These are phyloP conservation scores for Habroteleia sp. DNA, from an alignment of 2,888 invertebrate species.

Conservation along the genomic window DNA sequence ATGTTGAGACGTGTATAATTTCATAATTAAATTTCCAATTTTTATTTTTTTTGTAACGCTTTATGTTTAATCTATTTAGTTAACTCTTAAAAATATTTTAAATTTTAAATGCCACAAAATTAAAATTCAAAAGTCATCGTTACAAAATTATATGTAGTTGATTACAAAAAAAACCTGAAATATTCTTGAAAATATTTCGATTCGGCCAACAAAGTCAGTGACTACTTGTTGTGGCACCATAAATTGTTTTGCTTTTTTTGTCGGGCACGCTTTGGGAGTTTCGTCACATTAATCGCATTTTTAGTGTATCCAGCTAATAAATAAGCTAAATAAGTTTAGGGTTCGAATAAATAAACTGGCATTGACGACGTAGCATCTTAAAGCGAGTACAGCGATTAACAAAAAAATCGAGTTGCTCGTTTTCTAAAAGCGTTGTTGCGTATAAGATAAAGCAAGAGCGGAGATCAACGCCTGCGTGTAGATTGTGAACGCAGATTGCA, in stretches of 20 bases:
- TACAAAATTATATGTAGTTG: no score
- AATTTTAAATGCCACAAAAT: no score
- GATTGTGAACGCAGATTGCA: constrained; percentile 54
- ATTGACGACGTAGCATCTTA: constrained; percentile 7
- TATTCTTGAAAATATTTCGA: no score
- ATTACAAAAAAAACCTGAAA: no score
- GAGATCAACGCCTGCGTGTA: constrained; percentile 57
- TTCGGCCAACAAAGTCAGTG: no score
- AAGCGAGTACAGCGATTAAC: constrained; percentile 30
- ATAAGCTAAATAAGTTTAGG: constrained; percentile 19
- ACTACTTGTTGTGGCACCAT: no score
- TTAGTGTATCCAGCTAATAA: constrained; percentile 12
- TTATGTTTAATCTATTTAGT: no score
- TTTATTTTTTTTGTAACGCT: no score
- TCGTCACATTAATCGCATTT: constrained; percentile 3
- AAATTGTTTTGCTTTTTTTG: not conserved
- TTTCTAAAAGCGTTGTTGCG: constrained; percentile 46
- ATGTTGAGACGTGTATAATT: no score
- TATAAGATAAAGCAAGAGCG: constrained; percentile 51
- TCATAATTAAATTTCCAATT: no score
- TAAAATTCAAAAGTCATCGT: no score
- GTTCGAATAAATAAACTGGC: constrained; percentile 14
- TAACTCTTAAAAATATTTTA: no score
- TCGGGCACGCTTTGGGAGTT: not conserved
- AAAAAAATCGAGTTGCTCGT: constrained; percentile 35